phyloP scores from a whole-genome alignment of 2,113 vertebrate species.

The Misgurnus anguillicaudatus region DNA sequence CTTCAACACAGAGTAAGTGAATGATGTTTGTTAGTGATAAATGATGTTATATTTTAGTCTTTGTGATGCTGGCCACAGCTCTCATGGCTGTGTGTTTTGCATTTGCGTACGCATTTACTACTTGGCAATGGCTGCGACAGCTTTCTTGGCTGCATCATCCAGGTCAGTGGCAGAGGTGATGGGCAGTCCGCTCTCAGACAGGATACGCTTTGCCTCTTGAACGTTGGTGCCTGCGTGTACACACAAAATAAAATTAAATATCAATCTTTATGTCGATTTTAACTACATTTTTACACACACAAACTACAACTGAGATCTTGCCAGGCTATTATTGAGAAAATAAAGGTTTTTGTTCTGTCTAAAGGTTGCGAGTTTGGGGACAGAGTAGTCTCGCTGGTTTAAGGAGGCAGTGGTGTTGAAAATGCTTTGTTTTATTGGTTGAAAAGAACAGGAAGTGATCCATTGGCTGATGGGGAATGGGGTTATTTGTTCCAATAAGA shows the following conservation, averaged over 20 bases:
- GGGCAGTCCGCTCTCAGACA: conserved; percentile 88
- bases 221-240: conserved; percentile 88
- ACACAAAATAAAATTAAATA: background rate
- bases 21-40: background rate
- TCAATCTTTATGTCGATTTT: background rate
- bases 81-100: background rate
- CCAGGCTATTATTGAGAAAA: too few species aligned
- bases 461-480: conserved; percentile 42
- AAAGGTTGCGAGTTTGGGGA: background rate
- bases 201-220: conserved; percentile 87
- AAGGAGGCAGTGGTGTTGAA: conserved; percentile 47
- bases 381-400: conserved; percentile 46
- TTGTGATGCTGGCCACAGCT: background rate
- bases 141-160: conserved; percentile 94
- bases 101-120: conserved; percentile 62
- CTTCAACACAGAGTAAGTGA: background rate
- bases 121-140: conserved; percentile 83
- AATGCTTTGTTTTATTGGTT: conserved; percentile 45
- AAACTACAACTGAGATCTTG: background rate
- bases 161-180: conserved; percentile 86
- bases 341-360: background rate
- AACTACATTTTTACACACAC: background rate
- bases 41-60: background rate
- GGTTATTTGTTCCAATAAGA: conserved; percentile 26
- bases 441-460: conserved; percentile 15